phyloP scores from a whole-genome alignment of 2,888 invertebrate genomes.

The Pecten maximus region DNA sequence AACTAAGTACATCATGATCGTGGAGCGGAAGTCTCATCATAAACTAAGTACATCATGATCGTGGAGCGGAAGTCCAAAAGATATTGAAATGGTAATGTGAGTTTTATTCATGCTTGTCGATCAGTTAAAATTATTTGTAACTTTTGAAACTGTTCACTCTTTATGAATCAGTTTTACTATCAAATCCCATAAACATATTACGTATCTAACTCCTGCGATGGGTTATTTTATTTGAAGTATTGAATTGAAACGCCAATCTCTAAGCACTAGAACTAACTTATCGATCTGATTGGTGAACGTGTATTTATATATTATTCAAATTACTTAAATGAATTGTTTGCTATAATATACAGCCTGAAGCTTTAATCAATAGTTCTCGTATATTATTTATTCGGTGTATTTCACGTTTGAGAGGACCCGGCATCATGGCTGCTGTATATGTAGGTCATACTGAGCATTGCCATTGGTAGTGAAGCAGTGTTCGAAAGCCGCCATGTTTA shows the following conservation, averaged over 20 bases:
- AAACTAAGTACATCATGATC: no score
- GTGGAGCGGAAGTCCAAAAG: no score
- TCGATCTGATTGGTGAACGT: neutral
- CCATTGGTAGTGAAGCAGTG: neutral
- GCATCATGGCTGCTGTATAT: neutral
- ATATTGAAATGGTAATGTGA: no score
- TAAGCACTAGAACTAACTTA: neutral
- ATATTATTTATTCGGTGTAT: neutral
- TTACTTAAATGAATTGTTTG: conserved; percentile 16
- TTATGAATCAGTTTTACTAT: no score
- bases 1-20: no score
- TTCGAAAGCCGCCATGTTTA: neutral
- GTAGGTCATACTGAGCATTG: neutral
- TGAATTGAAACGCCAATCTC: neutral
- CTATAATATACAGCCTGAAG: neutral
- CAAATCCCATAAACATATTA: no score
- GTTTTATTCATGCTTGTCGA: no score
- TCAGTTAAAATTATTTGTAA: no score
- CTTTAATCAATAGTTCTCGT: neutral
- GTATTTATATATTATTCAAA: neutral
- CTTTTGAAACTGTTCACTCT: no score
- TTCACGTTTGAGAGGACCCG: neutral
- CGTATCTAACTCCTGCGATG: no score
- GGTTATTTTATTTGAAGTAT: neutral
- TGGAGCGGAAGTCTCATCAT: no score